Percentiles rank a stretch among this genome's conserved stretches.
Conservation (phyloP, 2,888 invertebrate genomes). For the Epirrhoe alternata region DNA sequence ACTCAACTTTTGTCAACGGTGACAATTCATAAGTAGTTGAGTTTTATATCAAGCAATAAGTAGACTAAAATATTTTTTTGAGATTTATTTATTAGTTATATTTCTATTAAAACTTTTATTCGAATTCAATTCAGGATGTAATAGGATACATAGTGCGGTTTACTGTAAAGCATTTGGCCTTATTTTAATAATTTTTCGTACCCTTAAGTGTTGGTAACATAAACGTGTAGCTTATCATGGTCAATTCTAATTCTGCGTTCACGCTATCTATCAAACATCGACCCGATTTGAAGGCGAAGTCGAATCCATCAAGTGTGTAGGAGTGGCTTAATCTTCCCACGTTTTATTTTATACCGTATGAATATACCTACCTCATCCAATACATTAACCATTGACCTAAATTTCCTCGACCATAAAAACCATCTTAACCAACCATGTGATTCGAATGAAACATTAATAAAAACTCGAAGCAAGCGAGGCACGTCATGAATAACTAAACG, state of each 20-base stretch:
- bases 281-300: conserved; percentile 6
- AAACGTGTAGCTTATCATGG: not conserved
- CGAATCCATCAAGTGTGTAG: conserved; percentile 26
- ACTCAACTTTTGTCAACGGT: no score
- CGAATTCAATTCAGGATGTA: no score
- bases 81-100: no score
- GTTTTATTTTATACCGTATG: conserved; percentile 32
- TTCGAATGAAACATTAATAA: conserved; percentile 48
- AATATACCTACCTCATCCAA: conserved; percentile 40
- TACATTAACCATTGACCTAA: conserved; percentile 44
- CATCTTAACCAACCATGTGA: conserved; percentile 44
- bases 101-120: no score
- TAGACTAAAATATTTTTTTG: no score
- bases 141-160: no score
- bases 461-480: conserved; percentile 46
- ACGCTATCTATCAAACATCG: conserved; percentile 6
- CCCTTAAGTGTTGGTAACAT: not conserved
- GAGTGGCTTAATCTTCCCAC: conserved; percentile 26
- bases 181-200: not conserved
- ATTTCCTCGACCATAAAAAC: conserved; percentile 43
- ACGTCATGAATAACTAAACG: conserved; percentile 50
- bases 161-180: no score
- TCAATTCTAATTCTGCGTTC: not conserved
- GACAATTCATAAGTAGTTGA: no score
- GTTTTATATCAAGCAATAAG: no score